These are phyloP conservation scores for Dicyrtomina minuta DNA, from an alignment of 2,888 invertebrate genomes.

Conservation along the genomic window DNA sequence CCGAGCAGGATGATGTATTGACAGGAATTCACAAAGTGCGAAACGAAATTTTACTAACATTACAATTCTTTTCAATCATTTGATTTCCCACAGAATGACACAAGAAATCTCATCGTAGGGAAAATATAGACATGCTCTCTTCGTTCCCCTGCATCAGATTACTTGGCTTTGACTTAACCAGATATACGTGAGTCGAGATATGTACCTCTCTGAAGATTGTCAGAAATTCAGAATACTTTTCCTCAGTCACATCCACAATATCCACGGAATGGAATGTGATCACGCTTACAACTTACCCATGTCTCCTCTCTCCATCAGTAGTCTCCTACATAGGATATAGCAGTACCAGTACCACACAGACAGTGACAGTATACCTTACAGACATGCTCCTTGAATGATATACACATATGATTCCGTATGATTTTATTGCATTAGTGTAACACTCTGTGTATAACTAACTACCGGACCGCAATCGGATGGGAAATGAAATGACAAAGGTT, in stretches of 20 bases:
- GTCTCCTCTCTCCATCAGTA: not conserved
- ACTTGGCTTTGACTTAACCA: conserved; percentile 7
- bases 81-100: conserved; percentile 39
- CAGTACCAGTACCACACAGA: not conserved
- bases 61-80: conserved; percentile 35
- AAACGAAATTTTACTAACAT: conserved; percentile 29
- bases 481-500: conserved; percentile 38
- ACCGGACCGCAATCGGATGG: conserved; percentile 33
- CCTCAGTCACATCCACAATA: not conserved
- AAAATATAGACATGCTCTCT: conserved; percentile 1
- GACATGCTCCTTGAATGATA: not conserved
- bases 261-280: conserved; percentile 4
- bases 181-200: conserved; percentile 4
- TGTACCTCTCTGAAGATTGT: not conserved
- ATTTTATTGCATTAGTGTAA: not conserved
- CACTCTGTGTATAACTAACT: not conserved
- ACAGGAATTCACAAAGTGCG: conserved; percentile 31
- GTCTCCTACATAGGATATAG: conserved; percentile 1
- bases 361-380: not conserved
- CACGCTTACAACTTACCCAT: not conserved
- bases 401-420: not conserved
- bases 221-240: not conserved
- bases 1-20: conserved; percentile 8
- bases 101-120: conserved; percentile 34
- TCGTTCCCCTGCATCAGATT: not conserved